A percentile compares a stretch with the other conserved stretches of the same genome.
phyloP scores from a whole-genome alignment of 1,140 invertebrate species.

The Panagrolaimus sp. region DNA sequence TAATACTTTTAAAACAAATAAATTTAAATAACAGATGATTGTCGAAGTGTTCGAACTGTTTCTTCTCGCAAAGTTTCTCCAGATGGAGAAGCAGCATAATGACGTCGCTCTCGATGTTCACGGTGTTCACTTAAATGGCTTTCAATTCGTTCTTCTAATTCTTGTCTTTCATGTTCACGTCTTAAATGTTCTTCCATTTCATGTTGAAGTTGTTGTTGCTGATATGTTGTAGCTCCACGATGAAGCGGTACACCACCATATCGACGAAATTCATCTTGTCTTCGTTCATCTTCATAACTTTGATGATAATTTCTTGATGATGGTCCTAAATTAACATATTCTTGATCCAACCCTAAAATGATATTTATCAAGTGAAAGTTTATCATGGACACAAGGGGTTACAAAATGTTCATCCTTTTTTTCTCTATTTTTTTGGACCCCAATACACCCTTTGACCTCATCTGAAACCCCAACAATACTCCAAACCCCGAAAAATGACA shows the following conservation, averaged over 20 bases:
- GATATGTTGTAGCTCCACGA: background rate
- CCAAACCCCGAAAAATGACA: no score
- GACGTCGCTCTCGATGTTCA: conserved; percentile 3
- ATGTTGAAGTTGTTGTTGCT: background rate
- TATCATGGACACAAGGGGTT: no score
- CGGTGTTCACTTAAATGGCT: background rate
- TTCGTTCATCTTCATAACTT: background rate
- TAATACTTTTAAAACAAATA: background rate
- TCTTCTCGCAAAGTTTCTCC: conserved; percentile 24
- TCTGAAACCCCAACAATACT: no score
- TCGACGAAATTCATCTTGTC: background rate
- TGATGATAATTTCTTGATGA: no score
- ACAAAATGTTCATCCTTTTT: no score
- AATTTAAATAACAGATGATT: conserved; percentile 26
- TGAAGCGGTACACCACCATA: conserved; percentile 5
- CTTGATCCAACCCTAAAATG: no score
- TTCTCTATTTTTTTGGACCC: no score
- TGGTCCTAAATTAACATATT: no score
- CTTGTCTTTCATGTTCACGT: background rate
- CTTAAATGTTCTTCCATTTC: background rate
- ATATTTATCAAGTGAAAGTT: no score
- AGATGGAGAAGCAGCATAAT: background rate
- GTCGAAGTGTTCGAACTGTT: conserved; percentile 24
- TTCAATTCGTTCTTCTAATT: background rate
- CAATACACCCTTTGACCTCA: no score